A percentile compares a stretch with the other conserved stretches of the same genome.
These are phyloP conservation scores for Hozukius guyotensis DNA, from an alignment of 2,797 vertebrate genomes.

Conservation along the genomic window DNA sequence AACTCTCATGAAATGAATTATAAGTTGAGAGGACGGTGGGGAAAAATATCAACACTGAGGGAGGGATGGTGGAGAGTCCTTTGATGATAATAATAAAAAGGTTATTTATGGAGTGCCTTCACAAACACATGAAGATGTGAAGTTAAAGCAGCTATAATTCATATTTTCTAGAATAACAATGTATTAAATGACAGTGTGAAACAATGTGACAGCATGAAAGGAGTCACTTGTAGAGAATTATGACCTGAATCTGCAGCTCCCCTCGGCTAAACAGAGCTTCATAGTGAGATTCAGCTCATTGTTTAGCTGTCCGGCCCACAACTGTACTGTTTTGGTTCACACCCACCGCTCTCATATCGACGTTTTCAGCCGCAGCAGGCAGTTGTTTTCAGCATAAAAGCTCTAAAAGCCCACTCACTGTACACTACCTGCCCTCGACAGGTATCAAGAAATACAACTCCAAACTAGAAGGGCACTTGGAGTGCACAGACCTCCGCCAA, in stretches of 20 bases:
- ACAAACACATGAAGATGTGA: constrained; percentile 2
- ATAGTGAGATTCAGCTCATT: neutral
- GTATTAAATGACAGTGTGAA: neutral
- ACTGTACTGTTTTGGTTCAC: neutral
- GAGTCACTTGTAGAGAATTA: neutral
- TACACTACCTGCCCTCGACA: neutral
- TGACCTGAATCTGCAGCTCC: neutral
- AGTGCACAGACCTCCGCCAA: neutral
- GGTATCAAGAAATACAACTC: neutral
- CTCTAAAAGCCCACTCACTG: neutral
- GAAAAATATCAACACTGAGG: constrained; percentile 10
- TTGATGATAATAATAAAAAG: constrained; percentile 23
- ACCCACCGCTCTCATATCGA: neutral
- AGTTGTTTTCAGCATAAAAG: neutral
- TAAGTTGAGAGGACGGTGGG: constrained; percentile 23
- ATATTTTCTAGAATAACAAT: neutral
- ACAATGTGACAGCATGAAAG: neutral
- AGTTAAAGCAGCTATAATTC: neutral
- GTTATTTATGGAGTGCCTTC: constrained; percentile 9
- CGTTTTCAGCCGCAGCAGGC: neutral
- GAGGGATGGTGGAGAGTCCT: constrained; percentile 9
- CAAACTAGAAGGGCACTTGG: neutral
- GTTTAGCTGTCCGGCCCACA: neutral
- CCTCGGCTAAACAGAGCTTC: neutral
- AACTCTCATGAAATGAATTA: constrained; percentile 64